phyloP scores from a whole-genome alignment of 2,797 vertebrate species.

The Tangara arthus region DNA sequence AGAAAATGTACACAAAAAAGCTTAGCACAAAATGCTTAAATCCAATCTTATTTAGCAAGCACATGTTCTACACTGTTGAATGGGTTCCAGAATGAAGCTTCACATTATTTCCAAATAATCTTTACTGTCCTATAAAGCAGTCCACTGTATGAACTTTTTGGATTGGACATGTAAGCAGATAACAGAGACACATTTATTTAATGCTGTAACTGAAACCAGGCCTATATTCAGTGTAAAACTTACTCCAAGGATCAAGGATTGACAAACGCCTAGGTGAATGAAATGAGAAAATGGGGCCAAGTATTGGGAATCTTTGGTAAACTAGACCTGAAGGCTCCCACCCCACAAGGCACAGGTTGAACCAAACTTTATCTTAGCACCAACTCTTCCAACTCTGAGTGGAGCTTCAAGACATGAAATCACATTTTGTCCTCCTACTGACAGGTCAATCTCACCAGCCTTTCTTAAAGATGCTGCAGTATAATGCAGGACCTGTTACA shows the following conservation, averaged over 20 bases:
- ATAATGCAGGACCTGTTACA: neutral
- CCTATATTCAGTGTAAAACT: neutral
- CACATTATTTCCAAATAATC: neutral
- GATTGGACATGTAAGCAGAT: neutral
- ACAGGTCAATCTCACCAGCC: neutral
- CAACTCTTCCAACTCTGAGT: neutral
- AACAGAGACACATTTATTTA: neutral
- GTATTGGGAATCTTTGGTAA: neutral
- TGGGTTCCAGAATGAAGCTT: neutral
- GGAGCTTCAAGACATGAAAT: neutral
- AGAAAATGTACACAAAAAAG: neutral
- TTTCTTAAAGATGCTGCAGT: neutral
- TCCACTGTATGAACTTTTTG: neutral
- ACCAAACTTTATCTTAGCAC: neutral
- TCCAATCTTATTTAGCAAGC: neutral
- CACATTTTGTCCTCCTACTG: neutral
- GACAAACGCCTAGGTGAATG: neutral
- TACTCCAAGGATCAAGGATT: neutral
- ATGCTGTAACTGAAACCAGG: neutral
- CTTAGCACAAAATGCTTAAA: neutral
- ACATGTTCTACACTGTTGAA: neutral
- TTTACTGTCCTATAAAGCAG: neutral
- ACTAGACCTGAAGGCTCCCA: neutral
- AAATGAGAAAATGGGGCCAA: neutral
- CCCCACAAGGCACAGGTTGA: accelerated